These are phyloP conservation scores for Equus przewalskii DNA, from an alignment of 2,113 vertebrate genomes.

Conservation along the genomic window DNA sequence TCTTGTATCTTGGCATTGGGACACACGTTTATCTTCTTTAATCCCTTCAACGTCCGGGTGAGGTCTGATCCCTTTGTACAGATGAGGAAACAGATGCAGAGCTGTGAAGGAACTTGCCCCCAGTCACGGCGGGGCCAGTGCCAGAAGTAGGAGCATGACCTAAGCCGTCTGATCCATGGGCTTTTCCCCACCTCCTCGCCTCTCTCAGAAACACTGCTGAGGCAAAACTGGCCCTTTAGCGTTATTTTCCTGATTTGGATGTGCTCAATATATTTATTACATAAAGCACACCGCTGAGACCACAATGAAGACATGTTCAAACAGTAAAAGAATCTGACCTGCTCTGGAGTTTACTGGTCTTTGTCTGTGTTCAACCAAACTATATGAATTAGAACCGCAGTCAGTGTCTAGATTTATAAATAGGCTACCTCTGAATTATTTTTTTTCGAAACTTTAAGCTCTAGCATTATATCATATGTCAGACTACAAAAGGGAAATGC, in stretches of 20 bases:
- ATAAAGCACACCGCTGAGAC: conserved; percentile 44
- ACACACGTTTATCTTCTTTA: conserved; percentile 37
- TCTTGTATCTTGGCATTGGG: background rate
- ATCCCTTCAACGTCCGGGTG: background rate
- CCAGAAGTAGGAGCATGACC: conserved; percentile 24
- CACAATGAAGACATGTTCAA: conserved; percentile 51
- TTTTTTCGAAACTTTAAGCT: conserved; percentile 67
- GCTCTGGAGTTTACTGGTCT: conserved; percentile 67
- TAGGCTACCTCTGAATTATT: conserved; percentile 48
- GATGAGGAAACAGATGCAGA: conserved; percentile 55
- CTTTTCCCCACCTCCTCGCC: background rate
- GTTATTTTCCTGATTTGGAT: conserved; percentile 60
- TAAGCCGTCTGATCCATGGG: background rate
- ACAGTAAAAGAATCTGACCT: conserved; percentile 67
- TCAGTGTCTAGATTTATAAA: conserved; percentile 71
- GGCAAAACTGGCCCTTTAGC: conserved; percentile 57
- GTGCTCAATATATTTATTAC: conserved; percentile 59
- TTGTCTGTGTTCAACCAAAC: conserved; percentile 75
- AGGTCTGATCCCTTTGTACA: conserved; percentile 43
- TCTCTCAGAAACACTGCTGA: conserved; percentile 36
- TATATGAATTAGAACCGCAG: conserved; percentile 53
- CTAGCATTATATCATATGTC: conserved; percentile 67
- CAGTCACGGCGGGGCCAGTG: background rate
- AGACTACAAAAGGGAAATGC: conserved; percentile 63
- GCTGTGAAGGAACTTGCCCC: background rate